Base-by-base conservation (phyloP, 1,140 invertebrate genomes). In the Drosophila setifemur region DNA sequence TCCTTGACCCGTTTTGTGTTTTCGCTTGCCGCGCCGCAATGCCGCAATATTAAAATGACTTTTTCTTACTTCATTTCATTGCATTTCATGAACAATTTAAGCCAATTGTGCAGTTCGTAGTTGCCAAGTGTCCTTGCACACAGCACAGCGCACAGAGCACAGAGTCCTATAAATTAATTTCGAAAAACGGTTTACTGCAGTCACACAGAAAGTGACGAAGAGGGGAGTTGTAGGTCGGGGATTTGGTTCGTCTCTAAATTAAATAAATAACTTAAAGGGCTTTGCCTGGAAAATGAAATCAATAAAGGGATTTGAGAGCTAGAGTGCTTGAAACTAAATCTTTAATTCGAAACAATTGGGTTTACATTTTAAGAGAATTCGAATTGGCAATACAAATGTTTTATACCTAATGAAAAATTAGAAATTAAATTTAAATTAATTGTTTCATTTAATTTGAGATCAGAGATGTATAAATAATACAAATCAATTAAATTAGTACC, bases 11-110 rank as follows among this genome's bases (percentile, higher is more conserved):
- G 81, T 58, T 86, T 86, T 57, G 45, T 50, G 11, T 49, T 28
- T 55, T 54, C 14, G 28, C 5, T 31, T 9, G 23, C 31, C 39
- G 29, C 31, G 54, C 67, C 67, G 77, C 76, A 81, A 55, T 54
- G 73, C 78, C 81, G 75, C 81, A 85, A 86, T 73, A 85, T 85
- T 81, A 86, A 85, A 85, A 85, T 78, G 81, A 73, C 72, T 75
- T 85, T 85, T 81, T 75, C 81, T 85, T 86, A 86, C 74, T 85
- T 79, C 81, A 64, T 85, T 85, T 85, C 81, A 85, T 85, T 85
- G 81, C 79, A 85, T 81, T 85, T 85, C 81, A 85, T 85, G 81
- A 85, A 87, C 81, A 85, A 85, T 85, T 85, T 85, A 85, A 85
- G 81, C 81, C 81, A 85, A 85, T 85, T 86, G 81, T 73, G 70